Percentiles rank a stretch among this genome's conserved stretches.
phyloP scores from a whole-genome alignment of 2,888 invertebrate genomes.

The Zaprionus lineosus region DNA sequence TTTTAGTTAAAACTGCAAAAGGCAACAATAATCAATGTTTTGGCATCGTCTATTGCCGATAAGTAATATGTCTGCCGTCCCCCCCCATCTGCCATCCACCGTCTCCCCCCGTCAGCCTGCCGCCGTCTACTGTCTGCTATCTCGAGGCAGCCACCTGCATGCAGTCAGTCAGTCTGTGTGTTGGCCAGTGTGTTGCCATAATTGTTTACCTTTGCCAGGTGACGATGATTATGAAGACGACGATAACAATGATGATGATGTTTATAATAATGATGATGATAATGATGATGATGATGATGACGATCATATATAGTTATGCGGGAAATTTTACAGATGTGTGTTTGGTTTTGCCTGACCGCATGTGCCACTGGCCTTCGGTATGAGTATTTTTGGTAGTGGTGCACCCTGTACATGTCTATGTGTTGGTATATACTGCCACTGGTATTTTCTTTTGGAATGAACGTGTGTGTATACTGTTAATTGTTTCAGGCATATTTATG shows the following conservation, averaged over 20 bases:
- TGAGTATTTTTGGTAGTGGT: conserved; percentile 3
- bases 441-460: conserved; percentile 4
- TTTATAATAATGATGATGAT: too few species aligned
- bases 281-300: not conserved
- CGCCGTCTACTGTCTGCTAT: conserved; percentile 44
- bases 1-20: conserved; percentile 69
- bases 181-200: conserved; percentile 39
- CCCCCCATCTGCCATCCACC: not conserved
- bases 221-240: conserved; percentile 11
- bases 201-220: conserved; percentile 52
- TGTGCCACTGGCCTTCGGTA: too few species aligned
- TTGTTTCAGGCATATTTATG: conserved; percentile 1
- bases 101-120: not conserved
- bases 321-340: conserved; percentile 37
- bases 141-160: conserved; percentile 50
- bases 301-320: conserved; percentile 15
- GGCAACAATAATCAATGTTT: conserved; percentile 75
- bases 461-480: conserved; percentile 12
- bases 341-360: conserved; percentile 11
- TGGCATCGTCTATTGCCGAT: conserved; percentile 61
- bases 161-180: conserved; percentile 14
- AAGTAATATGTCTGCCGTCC: conserved; percentile 57
- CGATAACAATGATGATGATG: not conserved
- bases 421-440: too few species aligned
- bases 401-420: too few species aligned